These are phyloP conservation scores for Scrobipalpa costella DNA, from an alignment of 2,888 invertebrate genomes.

Conservation along the genomic window DNA sequence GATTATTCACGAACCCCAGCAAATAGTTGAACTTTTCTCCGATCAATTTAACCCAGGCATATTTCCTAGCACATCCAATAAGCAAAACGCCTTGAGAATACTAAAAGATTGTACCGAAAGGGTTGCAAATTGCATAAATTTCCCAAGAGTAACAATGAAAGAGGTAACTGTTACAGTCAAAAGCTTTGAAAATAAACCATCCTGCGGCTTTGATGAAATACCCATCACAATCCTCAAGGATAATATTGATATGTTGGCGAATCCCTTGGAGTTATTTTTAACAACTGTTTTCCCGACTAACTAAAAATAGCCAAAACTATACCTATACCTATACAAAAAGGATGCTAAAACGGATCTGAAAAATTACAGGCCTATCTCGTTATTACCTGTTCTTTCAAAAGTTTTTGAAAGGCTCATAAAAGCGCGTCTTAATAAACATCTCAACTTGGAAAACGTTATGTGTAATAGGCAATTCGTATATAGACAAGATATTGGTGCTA, in stretches of 20 bases:
- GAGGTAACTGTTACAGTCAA: neutral
- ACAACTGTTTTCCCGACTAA: conserved; percentile 18
- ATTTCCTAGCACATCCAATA: neutral
- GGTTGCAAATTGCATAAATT: neutral
- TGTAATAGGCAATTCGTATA: neutral
- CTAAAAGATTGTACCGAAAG: neutral
- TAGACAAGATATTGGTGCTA: neutral
- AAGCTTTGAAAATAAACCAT: no score
- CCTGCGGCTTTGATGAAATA: conserved; percentile 17
- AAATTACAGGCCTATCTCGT: no score
- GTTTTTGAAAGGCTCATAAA: conserved; percentile 22
- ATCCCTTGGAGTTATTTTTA: conserved; percentile 6
- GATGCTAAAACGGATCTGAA: neutral
- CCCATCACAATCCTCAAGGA: conserved; percentile 15
- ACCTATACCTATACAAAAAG: conserved; percentile 18
- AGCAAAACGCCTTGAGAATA: neutral
- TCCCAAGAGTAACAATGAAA: neutral
- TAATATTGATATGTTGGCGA: conserved; percentile 15
- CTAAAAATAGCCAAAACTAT: conserved; percentile 18
- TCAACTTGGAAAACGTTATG: neutral
- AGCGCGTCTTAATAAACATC: neutral
- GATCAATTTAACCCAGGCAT: neutral
- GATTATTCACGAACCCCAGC: neutral
- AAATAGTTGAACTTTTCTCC: neutral
- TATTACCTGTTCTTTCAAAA: conserved; percentile 13